Evolutionary conservation across 2,113 vertebrate species (phyloP), one percentile per base, ranked within the genome.

Genomic region (Dicerorhinus sumatrensis): DNA sequence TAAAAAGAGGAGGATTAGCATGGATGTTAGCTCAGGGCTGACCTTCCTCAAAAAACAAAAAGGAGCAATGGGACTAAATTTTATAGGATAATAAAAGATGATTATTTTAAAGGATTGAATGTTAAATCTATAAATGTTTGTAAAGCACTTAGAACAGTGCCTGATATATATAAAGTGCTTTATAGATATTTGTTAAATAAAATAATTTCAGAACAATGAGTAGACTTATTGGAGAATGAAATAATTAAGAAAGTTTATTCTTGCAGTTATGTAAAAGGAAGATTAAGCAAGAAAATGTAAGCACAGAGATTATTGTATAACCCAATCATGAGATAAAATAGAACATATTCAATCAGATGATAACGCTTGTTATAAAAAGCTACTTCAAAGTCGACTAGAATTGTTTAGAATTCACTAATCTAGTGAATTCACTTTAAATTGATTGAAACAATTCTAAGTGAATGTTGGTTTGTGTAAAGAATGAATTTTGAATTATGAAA

Each of bases 11-110:
- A 39, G 39, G 39, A 39, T 39, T 39, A 39, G 39, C 39, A 39
- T 39, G 39, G 39, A 39, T 39, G 39, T 39, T 39, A 39, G 39
- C 39, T 39, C 39, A 39, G 39, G 39, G 39, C 39, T 39, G 39
- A 39, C 39, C 39, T 39, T 39, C 39, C 39, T 39, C 39, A 39
- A 39, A 39, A 39, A 39, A 39, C 39, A 39, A 56, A 77, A 63
- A 63, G 5, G 0, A 79, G 11, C 0, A 48, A 0, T 21, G 9
- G 16, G 1, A 42, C 2, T n/a, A 54, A 20, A 69, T 82, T 87
- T 76, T 23, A 23, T 21, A 33, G 2, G 17, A 5, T 8, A 62
- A 69, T 48, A 12, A 62, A 76, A 39, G 2, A 42, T 42, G 42
- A 42, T 42, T 42, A 42, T 42, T 42, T 42, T 42, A 62, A 76